Evolutionary conservation across 1,140 invertebrate species (phyloP).

Genomic region (Chironomus striatipennis): DNA sequence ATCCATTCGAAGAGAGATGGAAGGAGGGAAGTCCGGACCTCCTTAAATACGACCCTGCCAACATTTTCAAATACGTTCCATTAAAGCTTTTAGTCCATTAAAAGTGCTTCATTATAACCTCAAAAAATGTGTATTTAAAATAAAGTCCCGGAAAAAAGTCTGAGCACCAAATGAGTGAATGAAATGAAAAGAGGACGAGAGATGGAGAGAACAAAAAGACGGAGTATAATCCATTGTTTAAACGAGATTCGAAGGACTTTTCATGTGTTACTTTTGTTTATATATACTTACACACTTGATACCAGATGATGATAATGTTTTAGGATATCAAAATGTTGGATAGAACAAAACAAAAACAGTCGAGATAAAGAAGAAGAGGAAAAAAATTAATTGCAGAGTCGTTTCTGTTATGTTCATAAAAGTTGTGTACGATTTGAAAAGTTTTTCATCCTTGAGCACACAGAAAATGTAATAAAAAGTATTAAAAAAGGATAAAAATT

Average conservation of each 20-base stretch:
- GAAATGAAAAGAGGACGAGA: background rate
- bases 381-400: constrained; percentile 18
- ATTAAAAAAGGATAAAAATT: too few species aligned
- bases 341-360: too few species aligned
- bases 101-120: too few species aligned
- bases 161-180: background rate
- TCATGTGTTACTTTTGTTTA: background rate
- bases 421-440: too few species aligned
- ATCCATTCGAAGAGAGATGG: too few species aligned
- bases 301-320: constrained; percentile 23
- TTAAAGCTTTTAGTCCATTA: too few species aligned
- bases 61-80: too few species aligned
- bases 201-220: background rate
- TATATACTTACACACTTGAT: background rate
- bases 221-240: background rate
- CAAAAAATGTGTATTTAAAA: too few species aligned
- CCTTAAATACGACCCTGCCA: too few species aligned
- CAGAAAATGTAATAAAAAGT: too few species aligned
- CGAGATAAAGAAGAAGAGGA: background rate
- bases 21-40: too few species aligned
- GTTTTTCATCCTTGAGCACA: too few species aligned
- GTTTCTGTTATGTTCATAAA: background rate
- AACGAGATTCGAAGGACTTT: background rate
- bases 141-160: background rate
- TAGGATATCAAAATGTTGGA: background rate